Evolutionary conservation across 2,113 vertebrate species (phyloP).

Genomic region (Vicugna pacos): DNA sequence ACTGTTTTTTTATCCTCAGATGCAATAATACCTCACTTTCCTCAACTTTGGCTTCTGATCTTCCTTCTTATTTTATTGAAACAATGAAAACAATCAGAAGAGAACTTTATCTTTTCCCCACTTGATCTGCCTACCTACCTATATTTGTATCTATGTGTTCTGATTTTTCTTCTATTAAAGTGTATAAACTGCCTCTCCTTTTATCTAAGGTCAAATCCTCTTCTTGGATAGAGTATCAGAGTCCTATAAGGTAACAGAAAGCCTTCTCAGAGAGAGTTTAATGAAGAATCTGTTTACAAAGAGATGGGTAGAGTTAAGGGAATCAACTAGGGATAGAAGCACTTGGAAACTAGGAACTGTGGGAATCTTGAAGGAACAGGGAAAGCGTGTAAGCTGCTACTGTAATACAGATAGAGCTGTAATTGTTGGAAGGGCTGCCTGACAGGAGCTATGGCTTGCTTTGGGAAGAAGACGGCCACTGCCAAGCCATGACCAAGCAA

Average conservation of each 20-base stretch:
- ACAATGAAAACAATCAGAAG: slow-evolving; percentile 32
- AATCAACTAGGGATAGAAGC: neutral
- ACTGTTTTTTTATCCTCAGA: slow-evolving; percentile 17
- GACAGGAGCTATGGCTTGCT: neutral
- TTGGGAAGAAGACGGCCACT: neutral
- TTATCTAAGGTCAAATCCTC: neutral
- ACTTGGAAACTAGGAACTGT: neutral
- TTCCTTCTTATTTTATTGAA: slow-evolving; percentile 27
- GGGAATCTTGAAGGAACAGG: neutral
- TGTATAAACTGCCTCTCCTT: neutral
- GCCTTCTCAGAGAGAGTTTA: slow-evolving; percentile 23
- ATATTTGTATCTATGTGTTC: neutral
- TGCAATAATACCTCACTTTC: neutral
- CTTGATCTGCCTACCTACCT: neutral
- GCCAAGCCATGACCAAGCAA: neutral
- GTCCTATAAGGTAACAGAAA: neutral
- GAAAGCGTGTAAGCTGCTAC: neutral
- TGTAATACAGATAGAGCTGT: neutral
- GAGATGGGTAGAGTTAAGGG: neutral
- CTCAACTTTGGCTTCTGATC: neutral
- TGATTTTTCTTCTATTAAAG: slow-evolving; percentile 28
- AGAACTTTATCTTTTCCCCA: neutral
- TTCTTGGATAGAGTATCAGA: neutral
- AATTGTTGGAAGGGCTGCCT: neutral
- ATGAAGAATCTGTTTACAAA: slow-evolving; percentile 5